Conservation (phyloP, 92 coral and sea anemone genomes). For the Galaxea fascicularis region DNA sequence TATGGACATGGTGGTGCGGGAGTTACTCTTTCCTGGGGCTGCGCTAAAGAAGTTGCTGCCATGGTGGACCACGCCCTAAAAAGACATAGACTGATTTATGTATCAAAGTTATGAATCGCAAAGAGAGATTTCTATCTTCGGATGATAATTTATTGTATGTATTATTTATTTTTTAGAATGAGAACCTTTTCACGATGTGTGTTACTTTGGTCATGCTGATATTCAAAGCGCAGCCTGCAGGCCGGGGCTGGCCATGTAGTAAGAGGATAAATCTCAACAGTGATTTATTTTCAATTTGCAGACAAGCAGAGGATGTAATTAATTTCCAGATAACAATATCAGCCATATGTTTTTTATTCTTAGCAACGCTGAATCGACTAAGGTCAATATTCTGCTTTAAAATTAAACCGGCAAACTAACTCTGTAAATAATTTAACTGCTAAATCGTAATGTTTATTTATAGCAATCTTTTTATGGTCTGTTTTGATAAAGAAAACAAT, state of each 20-base stretch:
- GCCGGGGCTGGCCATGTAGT: neutral
- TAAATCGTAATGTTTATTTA: too few relatives aligned
- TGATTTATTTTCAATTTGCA: neutral
- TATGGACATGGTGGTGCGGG: conserved; percentile 63
- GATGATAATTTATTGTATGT: neutral
- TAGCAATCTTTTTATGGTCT: too few relatives aligned
- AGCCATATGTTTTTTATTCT: too few relatives aligned
- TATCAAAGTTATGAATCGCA: neutral
- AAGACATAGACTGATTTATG: neutral
- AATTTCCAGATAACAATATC: too few relatives aligned
- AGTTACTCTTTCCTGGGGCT: conserved; percentile 66
- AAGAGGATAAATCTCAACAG: neutral
- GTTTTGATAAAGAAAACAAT: too few relatives aligned
- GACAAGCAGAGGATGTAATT: neutral
- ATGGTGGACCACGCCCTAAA: conserved; percentile 34
- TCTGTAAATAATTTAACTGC: too few relatives aligned
- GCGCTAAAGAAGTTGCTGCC: conserved; percentile 56
- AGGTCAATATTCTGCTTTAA: too few relatives aligned
- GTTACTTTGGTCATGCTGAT: too few relatives aligned
- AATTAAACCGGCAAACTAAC: too few relatives aligned
- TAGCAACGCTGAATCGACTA: too few relatives aligned
- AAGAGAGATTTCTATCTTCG: neutral
- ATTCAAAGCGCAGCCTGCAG: conserved; percentile 1
- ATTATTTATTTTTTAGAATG: too few relatives aligned
- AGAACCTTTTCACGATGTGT: too few relatives aligned